A percentile compares a stretch with the other conserved stretches of the same genome.
Conservation (phyloP, 2,113 vertebrate species). For the Leptodactylus fuscus region DNA sequence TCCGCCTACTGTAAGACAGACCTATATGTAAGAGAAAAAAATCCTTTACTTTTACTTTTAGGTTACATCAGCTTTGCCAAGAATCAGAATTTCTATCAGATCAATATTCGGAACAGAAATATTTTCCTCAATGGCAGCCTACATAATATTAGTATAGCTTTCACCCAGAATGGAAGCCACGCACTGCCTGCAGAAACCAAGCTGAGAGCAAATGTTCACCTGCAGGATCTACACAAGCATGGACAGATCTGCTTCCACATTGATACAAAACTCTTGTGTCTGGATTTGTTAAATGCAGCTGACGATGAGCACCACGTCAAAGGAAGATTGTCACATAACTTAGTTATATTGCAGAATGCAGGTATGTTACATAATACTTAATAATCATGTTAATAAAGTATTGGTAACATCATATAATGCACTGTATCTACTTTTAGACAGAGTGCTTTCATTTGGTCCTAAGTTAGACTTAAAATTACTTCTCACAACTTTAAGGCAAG, state of each 20-base stretch:
- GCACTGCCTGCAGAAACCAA: slow-evolving; percentile 62
- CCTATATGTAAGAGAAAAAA: neutral
- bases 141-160: slow-evolving; percentile 54
- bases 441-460: no score
- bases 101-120: slow-evolving; percentile 73
- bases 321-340: slow-evolving; percentile 72
- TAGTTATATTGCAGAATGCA: slow-evolving; percentile 69
- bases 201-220: slow-evolving; percentile 58
- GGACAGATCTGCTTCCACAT: slow-evolving; percentile 69
- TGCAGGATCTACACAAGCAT: slow-evolving; percentile 31
- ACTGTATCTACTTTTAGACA: neutral
- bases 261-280: slow-evolving; percentile 68
- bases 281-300: slow-evolving; percentile 68
- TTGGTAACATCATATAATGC: neutral
- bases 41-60: slow-evolving; percentile 61
- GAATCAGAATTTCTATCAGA: slow-evolving; percentile 69
- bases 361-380: slow-evolving; percentile 68
- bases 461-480: no score
- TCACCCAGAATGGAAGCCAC: slow-evolving; percentile 67
- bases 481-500: no score
- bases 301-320: slow-evolving; percentile 60
- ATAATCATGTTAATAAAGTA: no score
- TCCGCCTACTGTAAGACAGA: neutral
- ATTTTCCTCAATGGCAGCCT: slow-evolving; percentile 54
- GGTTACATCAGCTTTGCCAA: slow-evolving; percentile 76